Conservation (phyloP, 2,113 vertebrate genomes). For the Gasterosteus aculeatus region DNA sequence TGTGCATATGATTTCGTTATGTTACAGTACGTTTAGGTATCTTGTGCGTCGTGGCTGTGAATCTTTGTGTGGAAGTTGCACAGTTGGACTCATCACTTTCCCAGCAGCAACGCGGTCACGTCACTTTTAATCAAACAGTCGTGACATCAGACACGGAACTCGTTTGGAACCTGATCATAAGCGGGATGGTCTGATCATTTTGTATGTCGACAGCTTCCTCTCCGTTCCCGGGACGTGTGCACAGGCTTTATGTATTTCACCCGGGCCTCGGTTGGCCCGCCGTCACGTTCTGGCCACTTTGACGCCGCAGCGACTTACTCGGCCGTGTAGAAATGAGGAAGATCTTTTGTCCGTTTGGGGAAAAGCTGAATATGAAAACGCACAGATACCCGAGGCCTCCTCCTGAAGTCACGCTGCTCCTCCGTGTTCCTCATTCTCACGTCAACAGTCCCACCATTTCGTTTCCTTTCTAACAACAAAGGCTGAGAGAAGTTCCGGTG, state of each 20-base stretch:
- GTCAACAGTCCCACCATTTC: slow-evolving; percentile 4
- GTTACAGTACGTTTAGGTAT: slow-evolving; percentile 59
- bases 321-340: slow-evolving; percentile 45
- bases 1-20: slow-evolving; percentile 58
- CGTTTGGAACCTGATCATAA: not conserved
- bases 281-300: slow-evolving; percentile 38
- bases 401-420: slow-evolving; percentile 6
- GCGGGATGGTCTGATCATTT: slow-evolving; percentile 19
- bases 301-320: slow-evolving; percentile 38
- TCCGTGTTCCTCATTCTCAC: slow-evolving; percentile 23
- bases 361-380: slow-evolving; percentile 14
- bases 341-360: slow-evolving; percentile 27
- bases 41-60: slow-evolving; percentile 52
- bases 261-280: slow-evolving; percentile 39
- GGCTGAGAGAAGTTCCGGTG: slow-evolving; percentile 67
- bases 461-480: slow-evolving; percentile 33
- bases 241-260: slow-evolving; percentile 40
- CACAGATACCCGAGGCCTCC: slow-evolving; percentile 24
- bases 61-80: slow-evolving; percentile 46
- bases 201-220: slow-evolving; percentile 23
- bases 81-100: slow-evolving; percentile 45
- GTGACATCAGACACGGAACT: slow-evolving; percentile 8
- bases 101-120: slow-evolving; percentile 45
- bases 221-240: slow-evolving; percentile 41
- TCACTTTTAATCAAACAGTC: slow-evolving; percentile 28